Evolutionary conservation across 2,888 invertebrate genomes (phyloP), one percentile per base, ranked within the genome.

Genomic region (Cryptosula pallasiana): DNA sequence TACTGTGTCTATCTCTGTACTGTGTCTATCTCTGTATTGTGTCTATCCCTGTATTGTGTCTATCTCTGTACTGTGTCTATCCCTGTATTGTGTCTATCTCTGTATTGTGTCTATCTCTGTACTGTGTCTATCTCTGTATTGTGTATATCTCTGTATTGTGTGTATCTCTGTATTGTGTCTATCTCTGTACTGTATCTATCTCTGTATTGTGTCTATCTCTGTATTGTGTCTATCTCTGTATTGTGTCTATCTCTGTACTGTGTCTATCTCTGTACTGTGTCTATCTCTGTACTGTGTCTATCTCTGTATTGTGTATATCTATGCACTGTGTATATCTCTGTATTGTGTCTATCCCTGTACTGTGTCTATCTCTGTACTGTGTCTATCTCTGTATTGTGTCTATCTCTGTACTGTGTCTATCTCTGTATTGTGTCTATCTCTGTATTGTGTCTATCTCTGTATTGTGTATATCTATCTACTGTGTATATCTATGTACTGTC

Each of bases 71-170:
- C n/a, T n/a, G 1, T 76, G 13, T 74, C n/a, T n/a, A n/a, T n/a
- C n/a, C n/a, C n/a, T n/a, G n/a, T n/a, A n/a, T n/a, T n/a, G n/a
- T n/a, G n/a, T n/a, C n/a, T 45, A 20, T 45, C 20, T 13, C 5
- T 45, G 5, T 45, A 45, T 45, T 45, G 45, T 45, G 45, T 45
- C 5, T 45, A 5, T 45, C 9, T 45, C 9, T 45, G n/a, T n/a
- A n/a, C n/a, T n/a, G n/a, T n/a, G n/a, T n/a, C n/a, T n/a, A n/a
- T n/a, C n/a, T n/a, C n/a, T n/a, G n/a, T n/a, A n/a, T n/a, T n/a
- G 1, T 76, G 13, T 74, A 91, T 45, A 20, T 45, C 20, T 13
- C 5, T 45, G 5, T 45, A 45, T 45, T 45, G 45, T 45, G 45
- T 45, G 20, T 45, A 5, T 45, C 9, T 45, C 9, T 45, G n/a